These are phyloP conservation scores for Dryobates pubescens DNA, from an alignment of 2,797 vertebrate genomes.

Conservation along the genomic window DNA sequence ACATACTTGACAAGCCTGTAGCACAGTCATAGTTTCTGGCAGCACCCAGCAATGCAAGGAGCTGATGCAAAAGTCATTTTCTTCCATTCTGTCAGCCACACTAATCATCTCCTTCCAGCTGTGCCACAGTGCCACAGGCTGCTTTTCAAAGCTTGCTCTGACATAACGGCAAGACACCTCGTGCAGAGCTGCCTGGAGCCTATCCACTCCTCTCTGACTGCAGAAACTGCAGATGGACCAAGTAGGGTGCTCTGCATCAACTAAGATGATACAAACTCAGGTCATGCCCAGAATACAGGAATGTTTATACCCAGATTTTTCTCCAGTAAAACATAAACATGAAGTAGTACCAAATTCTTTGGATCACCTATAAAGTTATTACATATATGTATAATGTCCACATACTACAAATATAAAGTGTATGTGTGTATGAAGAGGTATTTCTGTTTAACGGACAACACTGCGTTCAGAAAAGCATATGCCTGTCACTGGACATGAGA, in stretches of 20 bases:
- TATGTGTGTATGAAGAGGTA: not conserved
- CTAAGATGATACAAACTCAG: not conserved
- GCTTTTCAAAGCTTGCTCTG: not conserved
- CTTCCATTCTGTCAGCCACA: not conserved
- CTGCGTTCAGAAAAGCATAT: not conserved
- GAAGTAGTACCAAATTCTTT: not conserved
- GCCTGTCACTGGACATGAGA: not conserved
- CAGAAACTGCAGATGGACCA: not conserved
- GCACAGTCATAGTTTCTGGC: not conserved
- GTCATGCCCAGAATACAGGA: too few relatives aligned
- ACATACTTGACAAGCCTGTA: not conserved
- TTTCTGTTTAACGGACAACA: not conserved
- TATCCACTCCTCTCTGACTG: not conserved
- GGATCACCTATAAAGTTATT: not conserved
- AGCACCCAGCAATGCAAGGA: not conserved
- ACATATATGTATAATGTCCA: not conserved
- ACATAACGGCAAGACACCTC: not conserved
- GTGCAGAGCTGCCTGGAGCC: rapidly evolving
- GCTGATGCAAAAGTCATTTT: not conserved
- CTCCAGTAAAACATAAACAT: not conserved
- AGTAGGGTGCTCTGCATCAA: not conserved
- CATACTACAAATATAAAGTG: not conserved
- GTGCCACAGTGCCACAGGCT: not conserved
- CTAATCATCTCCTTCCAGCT: not conserved
- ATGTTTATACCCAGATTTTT: not conserved